Evolutionary conservation across 2,888 invertebrate species (phyloP).

Genomic region (Pycnomerus fuliginosus): DNA sequence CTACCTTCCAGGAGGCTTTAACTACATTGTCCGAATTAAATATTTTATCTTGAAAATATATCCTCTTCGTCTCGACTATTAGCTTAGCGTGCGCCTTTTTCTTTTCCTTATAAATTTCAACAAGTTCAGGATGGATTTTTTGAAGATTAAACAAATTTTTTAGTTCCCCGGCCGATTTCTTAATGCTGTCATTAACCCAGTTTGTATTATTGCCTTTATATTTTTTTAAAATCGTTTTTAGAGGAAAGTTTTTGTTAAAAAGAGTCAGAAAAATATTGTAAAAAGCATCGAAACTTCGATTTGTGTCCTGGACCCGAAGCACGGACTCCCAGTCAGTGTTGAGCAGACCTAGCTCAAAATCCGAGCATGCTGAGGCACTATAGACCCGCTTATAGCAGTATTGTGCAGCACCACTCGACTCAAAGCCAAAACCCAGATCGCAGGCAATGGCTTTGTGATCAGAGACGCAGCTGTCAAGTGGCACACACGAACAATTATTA

Average conservation of each 20-base stretch:
- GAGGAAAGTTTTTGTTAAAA: neutral
- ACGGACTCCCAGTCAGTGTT: too few relatives aligned
- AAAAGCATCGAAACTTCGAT: too few relatives aligned
- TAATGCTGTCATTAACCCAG: neutral
- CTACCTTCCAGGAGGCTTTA: neutral
- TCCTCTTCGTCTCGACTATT: neutral
- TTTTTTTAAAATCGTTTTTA: neutral
- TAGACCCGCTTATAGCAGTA: too few relatives aligned
- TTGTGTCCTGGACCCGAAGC: too few relatives aligned
- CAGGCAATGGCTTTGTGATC: too few relatives aligned
- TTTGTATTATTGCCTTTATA: neutral
- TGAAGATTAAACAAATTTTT: neutral
- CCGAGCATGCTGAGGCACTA: too few relatives aligned
- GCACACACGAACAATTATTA: too few relatives aligned
- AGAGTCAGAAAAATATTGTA: neutral
- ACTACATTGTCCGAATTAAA: neutral
- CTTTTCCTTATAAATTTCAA: neutral
- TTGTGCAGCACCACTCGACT: too few relatives aligned
- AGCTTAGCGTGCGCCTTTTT: neutral
- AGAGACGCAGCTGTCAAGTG: too few relatives aligned
- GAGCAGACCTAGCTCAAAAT: too few relatives aligned
- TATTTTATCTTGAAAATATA: neutral
- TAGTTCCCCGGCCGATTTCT: neutral
- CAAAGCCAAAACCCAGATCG: too few relatives aligned
- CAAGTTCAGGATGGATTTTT: neutral